Percentiles rank a stretch among this genome's conserved stretches.
These are phyloP conservation scores for Harpegnathos saltator DNA, from an alignment of 1,140 invertebrate genomes.

Conservation along the genomic window DNA sequence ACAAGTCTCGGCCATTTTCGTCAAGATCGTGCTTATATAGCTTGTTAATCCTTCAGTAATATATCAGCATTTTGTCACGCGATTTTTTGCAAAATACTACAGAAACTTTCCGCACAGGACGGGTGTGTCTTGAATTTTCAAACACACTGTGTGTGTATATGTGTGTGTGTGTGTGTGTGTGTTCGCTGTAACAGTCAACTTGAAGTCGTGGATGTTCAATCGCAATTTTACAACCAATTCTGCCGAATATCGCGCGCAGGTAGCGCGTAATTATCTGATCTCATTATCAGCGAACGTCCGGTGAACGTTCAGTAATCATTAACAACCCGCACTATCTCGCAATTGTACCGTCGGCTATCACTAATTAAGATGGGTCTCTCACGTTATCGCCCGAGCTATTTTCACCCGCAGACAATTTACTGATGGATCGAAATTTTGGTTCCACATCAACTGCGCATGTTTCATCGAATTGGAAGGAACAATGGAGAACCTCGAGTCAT, in stretches of 20 bases:
- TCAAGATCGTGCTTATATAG: too few relatives aligned
- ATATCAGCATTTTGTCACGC: too few relatives aligned
- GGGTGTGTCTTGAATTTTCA: too few relatives aligned
- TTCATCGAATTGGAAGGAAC: too few relatives aligned
- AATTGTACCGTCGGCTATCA: background rate
- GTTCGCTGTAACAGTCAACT: conserved; percentile 47
- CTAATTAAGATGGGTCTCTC: background rate
- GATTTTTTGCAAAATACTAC: too few relatives aligned
- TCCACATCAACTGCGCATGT: too few relatives aligned
- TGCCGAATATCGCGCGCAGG: background rate
- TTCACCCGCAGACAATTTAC: background rate
- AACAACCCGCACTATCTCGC: conserved; percentile 6
- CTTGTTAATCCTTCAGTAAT: too few relatives aligned
- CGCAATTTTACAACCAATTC: conserved; percentile 55
- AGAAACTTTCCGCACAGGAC: too few relatives aligned
- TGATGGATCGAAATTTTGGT: too few relatives aligned
- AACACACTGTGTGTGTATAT: too few relatives aligned
- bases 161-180: background rate
- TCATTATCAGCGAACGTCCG: conserved; percentile 1
- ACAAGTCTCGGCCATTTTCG: too few relatives aligned
- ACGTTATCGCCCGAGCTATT: background rate
- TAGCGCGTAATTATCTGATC: background rate
- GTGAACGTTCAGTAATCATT: conserved; percentile 6
- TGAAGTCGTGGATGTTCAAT: background rate
- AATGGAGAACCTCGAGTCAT: too few relatives aligned